phyloP scores from a whole-genome alignment of 2,888 invertebrate genomes.

The Euplagia quadripunctaria region DNA sequence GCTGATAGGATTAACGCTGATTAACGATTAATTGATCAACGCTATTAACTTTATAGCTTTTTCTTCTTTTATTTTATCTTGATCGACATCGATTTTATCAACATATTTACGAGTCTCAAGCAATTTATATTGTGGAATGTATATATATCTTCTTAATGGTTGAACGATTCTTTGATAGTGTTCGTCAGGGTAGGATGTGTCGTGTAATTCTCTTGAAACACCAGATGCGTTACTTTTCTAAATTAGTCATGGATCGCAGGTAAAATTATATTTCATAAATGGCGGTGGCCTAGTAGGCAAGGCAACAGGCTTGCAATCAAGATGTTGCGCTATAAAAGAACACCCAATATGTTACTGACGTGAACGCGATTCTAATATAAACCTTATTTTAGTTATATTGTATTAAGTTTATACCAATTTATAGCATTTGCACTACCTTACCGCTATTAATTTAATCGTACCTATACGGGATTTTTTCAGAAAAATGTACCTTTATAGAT shows the following conservation, averaged over 20 bases:
- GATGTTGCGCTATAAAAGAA: too few species aligned
- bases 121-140: not conserved
- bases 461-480: too few species aligned
- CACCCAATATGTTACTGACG: too few species aligned
- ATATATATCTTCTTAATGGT: not conserved
- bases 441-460: too few species aligned
- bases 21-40: slow-evolving; percentile 52
- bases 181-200: not conserved
- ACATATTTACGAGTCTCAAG: not conserved
- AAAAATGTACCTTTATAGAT: too few species aligned
- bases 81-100: slow-evolving; percentile 14
- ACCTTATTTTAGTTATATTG: too few species aligned
- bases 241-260: not conserved
- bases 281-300: too few species aligned
- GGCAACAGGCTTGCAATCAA: too few species aligned
- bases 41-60: slow-evolving; percentile 1
- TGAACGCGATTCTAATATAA: too few species aligned
- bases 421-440: too few species aligned
- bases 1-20: slow-evolving; percentile 53
- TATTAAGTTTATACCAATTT: too few species aligned
- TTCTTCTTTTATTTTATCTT: slow-evolving; percentile 12
- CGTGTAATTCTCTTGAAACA: not conserved
- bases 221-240: not conserved
- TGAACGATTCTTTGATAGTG: not conserved
- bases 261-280: not conserved